A percentile compares a stretch with the other conserved stretches of the same genome.
Conservation (phyloP, 2,888 invertebrate genomes). For the Polymixis lichenea region DNA sequence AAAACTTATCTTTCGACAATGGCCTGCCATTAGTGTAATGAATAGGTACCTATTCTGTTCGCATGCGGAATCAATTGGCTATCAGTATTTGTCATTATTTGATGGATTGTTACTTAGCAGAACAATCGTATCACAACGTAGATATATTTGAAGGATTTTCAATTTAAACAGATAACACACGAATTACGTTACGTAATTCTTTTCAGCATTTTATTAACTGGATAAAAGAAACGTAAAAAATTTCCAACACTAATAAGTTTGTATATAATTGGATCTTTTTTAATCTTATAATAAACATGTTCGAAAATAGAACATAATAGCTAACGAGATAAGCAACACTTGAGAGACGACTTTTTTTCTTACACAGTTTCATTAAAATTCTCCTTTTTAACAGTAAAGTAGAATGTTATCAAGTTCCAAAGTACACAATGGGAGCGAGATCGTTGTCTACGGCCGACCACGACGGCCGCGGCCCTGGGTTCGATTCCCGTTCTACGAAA, state of each 20-base stretch:
- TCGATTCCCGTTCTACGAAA: constrained; percentile 86
- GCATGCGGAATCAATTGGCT: constrained; percentile 75
- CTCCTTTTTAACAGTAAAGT: constrained; percentile 76
- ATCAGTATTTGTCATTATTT: constrained; percentile 74
- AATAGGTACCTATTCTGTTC: constrained; percentile 74
- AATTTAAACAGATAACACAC: constrained; percentile 47
- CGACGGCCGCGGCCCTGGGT: constrained; percentile 80
- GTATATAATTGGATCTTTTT: constrained; percentile 25
- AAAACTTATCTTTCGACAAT: constrained; percentile 73
- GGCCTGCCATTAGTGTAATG: constrained; percentile 80
- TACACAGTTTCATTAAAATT: constrained; percentile 78
- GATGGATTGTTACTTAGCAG: constrained; percentile 69
- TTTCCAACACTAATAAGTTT: constrained; percentile 14
- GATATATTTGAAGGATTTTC: constrained; percentile 47
- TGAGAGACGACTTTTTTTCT: constrained; percentile 38
- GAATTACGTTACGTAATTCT: constrained; percentile 18
- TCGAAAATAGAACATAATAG: constrained; percentile 59
- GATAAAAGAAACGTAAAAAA: constrained; percentile 11
- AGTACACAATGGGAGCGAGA: constrained; percentile 86
- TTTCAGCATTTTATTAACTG: constrained; percentile 20
- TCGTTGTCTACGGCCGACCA: constrained; percentile 83
- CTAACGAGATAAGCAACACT: constrained; percentile 50
- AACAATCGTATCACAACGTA: constrained; percentile 49
- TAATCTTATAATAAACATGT: constrained; percentile 13
- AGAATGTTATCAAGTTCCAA: constrained; percentile 83